Evolutionary conservation across 2,888 invertebrate species (phyloP).

Genomic region (Diabrotica balteata): DNA sequence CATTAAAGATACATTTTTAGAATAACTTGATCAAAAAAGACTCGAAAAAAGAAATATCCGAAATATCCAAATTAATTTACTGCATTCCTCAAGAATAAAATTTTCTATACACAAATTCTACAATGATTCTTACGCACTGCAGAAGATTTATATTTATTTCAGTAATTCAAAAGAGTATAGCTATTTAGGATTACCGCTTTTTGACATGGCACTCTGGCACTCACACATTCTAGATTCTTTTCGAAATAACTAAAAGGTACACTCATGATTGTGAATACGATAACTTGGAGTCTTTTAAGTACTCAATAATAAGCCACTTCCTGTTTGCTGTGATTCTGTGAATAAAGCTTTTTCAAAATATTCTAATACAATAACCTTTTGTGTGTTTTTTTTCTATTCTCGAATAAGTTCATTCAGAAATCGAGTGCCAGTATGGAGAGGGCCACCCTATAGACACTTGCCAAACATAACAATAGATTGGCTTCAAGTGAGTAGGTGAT

Average conservation of each 20-base stretch:
- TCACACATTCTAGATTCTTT: background rate
- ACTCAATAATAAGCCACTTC: conserved; percentile 37
- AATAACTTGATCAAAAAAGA: too few relatives aligned
- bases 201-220: too few relatives aligned
- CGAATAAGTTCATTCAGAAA: conserved; percentile 31
- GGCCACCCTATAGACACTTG: conserved; percentile 30
- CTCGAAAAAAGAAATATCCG: too few relatives aligned
- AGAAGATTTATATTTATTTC: too few relatives aligned
- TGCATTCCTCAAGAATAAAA: too few relatives aligned
- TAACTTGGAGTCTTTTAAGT: conserved; percentile 26
- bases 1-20: too few relatives aligned
- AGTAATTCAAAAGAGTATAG: too few relatives aligned
- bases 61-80: too few relatives aligned
- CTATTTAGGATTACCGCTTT: too few relatives aligned
- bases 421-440: conserved; percentile 27
- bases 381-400: conserved; percentile 29
- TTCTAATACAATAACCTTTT: conserved; percentile 24
- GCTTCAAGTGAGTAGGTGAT: background rate
- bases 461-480: conserved; percentile 13
- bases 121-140: too few relatives aligned
- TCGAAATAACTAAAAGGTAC: conserved; percentile 15
- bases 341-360: conserved; percentile 31
- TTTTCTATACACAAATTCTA: too few relatives aligned
- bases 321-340: conserved; percentile 29
- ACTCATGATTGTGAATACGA: conserved; percentile 17